These are phyloP conservation scores for Pygmarrhopalites habei DNA, from an alignment of 1,140 invertebrate species.

Conservation along the genomic window DNA sequence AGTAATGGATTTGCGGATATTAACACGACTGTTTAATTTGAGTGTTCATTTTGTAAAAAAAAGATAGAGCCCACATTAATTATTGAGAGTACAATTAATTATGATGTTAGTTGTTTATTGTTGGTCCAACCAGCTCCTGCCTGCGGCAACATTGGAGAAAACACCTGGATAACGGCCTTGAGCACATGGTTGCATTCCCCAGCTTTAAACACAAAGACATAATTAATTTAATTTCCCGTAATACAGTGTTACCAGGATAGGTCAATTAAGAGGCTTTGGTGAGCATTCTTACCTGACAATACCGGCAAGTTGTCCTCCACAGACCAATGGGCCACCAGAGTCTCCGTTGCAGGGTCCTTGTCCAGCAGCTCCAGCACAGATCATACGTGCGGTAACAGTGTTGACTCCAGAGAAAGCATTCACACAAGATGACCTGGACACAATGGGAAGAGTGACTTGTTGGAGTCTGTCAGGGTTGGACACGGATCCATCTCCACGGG, in stretches of 20 bases:
- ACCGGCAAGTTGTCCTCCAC: slow-evolving; percentile 14
- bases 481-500: slow-evolving; percentile 13
- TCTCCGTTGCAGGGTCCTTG: slow-evolving; percentile 28
- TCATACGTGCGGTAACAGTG: slow-evolving; percentile 16
- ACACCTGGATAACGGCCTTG: slow-evolving; percentile 21
- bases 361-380: slow-evolving; percentile 21
- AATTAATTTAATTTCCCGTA: no score
- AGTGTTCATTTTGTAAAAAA: no score
- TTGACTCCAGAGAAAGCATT: slow-evolving; percentile 17
- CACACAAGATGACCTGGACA: slow-evolving; percentile 9
- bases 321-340: slow-evolving; percentile 31
- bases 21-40: no score
- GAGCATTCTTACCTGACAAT: no score
- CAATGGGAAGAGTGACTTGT: slow-evolving; percentile 11
- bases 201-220: no score
- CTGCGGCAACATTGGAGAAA: slow-evolving; percentile 20
- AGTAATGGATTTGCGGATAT: no score
- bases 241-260: no score
- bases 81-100: no score
- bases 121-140: neutral
- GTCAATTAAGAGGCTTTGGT: no score
- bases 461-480: slow-evolving; percentile 13
- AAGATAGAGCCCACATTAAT: no score
- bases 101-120: slow-evolving; percentile 4
- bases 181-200: slow-evolving; percentile 27